phyloP scores from a whole-genome alignment of 2,797 vertebrate genomes.

The Vultur gryphus region DNA sequence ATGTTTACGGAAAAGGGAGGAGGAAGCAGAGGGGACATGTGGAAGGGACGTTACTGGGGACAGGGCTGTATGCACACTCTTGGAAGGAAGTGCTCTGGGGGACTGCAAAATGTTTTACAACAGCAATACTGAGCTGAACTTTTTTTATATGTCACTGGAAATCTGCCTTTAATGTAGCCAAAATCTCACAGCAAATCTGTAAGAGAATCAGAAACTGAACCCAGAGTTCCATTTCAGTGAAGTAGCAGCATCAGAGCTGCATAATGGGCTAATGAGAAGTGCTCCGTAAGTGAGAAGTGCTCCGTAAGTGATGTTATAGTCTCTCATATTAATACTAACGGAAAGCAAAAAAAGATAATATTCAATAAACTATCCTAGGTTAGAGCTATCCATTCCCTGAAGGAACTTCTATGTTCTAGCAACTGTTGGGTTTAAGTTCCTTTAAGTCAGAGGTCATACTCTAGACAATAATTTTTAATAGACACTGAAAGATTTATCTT shows the following conservation, averaged over 20 bases:
- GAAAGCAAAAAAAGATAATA: background rate
- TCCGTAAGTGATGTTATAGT: background rate
- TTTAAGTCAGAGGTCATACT: background rate
- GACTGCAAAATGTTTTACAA: background rate
- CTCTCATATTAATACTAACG: background rate
- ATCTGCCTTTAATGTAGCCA: background rate
- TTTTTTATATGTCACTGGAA: background rate
- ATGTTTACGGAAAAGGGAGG: background rate
- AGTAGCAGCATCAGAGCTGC: background rate
- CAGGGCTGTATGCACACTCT: no score
- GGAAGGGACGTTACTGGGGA: background rate
- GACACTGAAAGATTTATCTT: background rate
- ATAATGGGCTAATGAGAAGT: background rate
- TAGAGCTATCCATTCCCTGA: background rate
- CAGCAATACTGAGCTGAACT: background rate
- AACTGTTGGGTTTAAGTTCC: background rate
- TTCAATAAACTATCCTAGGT: background rate
- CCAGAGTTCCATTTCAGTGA: background rate
- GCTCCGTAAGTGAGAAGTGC: background rate
- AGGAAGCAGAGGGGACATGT: background rate
- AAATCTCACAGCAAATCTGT: background rate
- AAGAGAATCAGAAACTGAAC: background rate
- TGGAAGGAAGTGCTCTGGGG: background rate
- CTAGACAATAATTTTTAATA: background rate
- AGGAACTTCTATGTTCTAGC: background rate